These are phyloP conservation scores for Parauchenoglanis ngamensis DNA, from an alignment of 2,797 vertebrate species.

Conservation along the genomic window DNA sequence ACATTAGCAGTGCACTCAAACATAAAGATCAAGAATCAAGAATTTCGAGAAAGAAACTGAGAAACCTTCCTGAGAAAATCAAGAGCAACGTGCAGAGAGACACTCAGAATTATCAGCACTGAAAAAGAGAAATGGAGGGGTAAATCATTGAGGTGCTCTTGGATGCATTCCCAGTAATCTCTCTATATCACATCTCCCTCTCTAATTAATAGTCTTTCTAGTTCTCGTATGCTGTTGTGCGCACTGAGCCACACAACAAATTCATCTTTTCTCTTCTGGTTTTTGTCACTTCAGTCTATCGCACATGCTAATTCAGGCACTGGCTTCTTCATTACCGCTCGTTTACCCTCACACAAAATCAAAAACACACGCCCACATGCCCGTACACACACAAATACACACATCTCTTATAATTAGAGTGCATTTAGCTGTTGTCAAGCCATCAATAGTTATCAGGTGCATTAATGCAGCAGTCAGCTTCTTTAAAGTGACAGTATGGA, in stretches of 20 bases:
- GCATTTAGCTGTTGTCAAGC: constrained; percentile 63
- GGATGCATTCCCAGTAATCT: constrained; percentile 50
- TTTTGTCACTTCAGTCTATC: constrained; percentile 32
- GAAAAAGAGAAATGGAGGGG: constrained; percentile 31
- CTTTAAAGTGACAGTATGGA: constrained; percentile 58
- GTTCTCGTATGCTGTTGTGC: constrained; percentile 56
- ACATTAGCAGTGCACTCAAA: not conserved
- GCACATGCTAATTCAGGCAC: constrained; percentile 59
- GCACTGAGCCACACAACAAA: constrained; percentile 50
- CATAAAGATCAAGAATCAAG: not conserved
- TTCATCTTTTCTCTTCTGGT: constrained; percentile 41
- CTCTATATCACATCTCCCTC: constrained; percentile 53
- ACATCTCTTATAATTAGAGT: constrained; percentile 57
- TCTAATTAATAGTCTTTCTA: constrained; percentile 64
- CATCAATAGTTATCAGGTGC: constrained; percentile 69
- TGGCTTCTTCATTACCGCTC: constrained; percentile 56
- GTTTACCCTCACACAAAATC: constrained; percentile 40
- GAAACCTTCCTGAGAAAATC: not conserved
- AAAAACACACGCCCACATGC: constrained; percentile 3
- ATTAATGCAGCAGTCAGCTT: constrained; percentile 68
- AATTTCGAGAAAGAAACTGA: not conserved
- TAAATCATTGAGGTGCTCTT: constrained; percentile 5
- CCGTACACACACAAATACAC: not conserved
- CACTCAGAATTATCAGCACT: constrained; percentile 18
- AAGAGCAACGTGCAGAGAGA: not conserved